Percentiles rank a stretch among this genome's conserved stretches.
phyloP scores from a whole-genome alignment of 2,888 invertebrate genomes.

The Drosophila subquinaria region DNA sequence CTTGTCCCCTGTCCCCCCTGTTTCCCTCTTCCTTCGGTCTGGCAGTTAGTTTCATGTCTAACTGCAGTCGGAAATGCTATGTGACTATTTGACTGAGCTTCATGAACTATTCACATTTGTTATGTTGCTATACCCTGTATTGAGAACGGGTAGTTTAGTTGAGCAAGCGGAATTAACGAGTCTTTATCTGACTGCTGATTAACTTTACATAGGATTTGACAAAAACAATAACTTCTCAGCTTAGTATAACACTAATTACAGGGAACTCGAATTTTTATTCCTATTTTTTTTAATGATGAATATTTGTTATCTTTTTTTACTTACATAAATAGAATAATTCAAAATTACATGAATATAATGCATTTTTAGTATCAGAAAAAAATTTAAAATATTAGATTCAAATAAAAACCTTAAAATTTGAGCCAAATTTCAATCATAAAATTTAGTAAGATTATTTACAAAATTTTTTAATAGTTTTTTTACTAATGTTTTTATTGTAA shows the following conservation, averaged over 20 bases:
- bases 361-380: too few relatives aligned
- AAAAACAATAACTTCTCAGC: neutral
- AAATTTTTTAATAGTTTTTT: too few relatives aligned
- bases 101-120: constrained; percentile 64
- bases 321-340: too few relatives aligned
- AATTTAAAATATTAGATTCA: too few relatives aligned
- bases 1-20: neutral
- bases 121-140: constrained; percentile 17
- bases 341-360: too few relatives aligned
- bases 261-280: neutral
- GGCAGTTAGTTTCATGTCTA: constrained; percentile 54
- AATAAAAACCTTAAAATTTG: too few relatives aligned
- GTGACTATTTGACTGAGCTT: constrained; percentile 64
- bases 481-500: too few relatives aligned
- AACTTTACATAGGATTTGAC: too few relatives aligned
- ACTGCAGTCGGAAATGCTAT: constrained; percentile 72
- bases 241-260: neutral
- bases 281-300: too few relatives aligned
- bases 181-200: neutral
- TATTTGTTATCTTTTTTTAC: too few relatives aligned
- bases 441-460: too few relatives aligned
- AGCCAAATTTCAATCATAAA: too few relatives aligned
- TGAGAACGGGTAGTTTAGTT: neutral
- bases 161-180: neutral
- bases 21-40: neutral